Evolutionary conservation across 2,888 invertebrate species (phyloP).

Genomic region (Amaurobius ferox): DNA sequence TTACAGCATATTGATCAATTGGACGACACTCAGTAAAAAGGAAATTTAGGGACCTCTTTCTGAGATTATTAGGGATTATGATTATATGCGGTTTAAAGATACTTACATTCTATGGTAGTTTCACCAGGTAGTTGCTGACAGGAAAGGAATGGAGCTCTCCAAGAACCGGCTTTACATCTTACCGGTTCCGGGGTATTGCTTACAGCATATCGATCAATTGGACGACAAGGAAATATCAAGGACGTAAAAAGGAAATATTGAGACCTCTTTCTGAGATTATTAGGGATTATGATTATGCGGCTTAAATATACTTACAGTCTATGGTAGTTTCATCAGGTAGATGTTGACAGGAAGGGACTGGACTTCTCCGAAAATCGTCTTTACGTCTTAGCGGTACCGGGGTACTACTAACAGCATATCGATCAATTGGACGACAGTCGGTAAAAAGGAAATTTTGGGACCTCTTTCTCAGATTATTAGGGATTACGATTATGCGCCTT

Average conservation of each 20-base stretch:
- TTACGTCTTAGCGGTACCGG: not conserved
- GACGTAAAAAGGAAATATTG: too few relatives aligned
- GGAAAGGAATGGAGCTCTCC: conserved; percentile 17
- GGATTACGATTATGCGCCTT: too few relatives aligned
- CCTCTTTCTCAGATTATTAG: too few relatives aligned
- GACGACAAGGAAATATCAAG: conserved; percentile 26
- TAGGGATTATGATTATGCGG: too few relatives aligned
- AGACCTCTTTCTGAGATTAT: too few relatives aligned
- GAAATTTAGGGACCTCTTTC: too few relatives aligned
- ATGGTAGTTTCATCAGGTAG: conserved; percentile 9
- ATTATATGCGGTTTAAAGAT: too few relatives aligned
- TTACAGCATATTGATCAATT: conserved; percentile 25
- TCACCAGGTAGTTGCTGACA: conserved; percentile 6
- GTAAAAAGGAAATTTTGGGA: too few relatives aligned
- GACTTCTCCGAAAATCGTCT: conserved; percentile 2
- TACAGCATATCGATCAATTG: conserved; percentile 32
- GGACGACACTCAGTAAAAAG: conserved; percentile 32
- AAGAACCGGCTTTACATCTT: not conserved
- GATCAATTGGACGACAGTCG: conserved; percentile 29
- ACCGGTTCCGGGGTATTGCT: not conserved
- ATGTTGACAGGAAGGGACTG: conserved; percentile 11
- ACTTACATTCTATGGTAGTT: conserved; percentile 19
- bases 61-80: too few relatives aligned
- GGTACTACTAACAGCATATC: not conserved
- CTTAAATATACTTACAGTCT: conserved; percentile 9